phyloP scores from a whole-genome alignment of 2,888 invertebrate genomes.

The Osedax fenrisi region DNA sequence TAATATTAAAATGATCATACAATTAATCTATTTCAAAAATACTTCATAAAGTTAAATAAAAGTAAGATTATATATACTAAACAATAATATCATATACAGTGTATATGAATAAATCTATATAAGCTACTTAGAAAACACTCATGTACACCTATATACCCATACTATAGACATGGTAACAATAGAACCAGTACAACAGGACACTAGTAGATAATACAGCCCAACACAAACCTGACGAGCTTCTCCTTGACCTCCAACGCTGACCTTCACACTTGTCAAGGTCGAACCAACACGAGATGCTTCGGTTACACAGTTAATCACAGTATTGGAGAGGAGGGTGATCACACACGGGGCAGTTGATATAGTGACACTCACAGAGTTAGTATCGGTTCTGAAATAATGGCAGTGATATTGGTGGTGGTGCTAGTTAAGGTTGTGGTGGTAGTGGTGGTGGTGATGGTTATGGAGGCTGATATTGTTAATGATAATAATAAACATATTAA shows the following conservation, averaged over 20 bases:
- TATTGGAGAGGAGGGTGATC: neutral
- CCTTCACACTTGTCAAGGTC: neutral
- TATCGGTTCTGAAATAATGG: neutral
- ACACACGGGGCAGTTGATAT: constrained; percentile 1
- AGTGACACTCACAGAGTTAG: neutral
- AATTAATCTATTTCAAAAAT: neutral
- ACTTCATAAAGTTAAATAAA: neutral
- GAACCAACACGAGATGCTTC: neutral
- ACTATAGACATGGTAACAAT: no score
- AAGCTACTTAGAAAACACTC: no score
- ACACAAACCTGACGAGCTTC: neutral
- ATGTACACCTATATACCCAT: no score
- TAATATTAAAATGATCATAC: neutral
- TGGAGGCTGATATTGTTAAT: no score
- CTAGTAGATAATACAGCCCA: no score
- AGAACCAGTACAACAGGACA: no score
- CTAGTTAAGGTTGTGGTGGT: neutral
- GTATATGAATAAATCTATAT: no score
- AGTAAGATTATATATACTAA: no score
- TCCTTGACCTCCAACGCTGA: neutral
- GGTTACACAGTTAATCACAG: constrained; percentile 1
- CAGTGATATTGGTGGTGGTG: neutral
- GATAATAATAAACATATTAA: no score
- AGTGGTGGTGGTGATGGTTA: neutral
- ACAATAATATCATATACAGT: no score